phyloP scores from a whole-genome alignment of 1,140 invertebrate species.

The Paralvinella palmiformis region DNA sequence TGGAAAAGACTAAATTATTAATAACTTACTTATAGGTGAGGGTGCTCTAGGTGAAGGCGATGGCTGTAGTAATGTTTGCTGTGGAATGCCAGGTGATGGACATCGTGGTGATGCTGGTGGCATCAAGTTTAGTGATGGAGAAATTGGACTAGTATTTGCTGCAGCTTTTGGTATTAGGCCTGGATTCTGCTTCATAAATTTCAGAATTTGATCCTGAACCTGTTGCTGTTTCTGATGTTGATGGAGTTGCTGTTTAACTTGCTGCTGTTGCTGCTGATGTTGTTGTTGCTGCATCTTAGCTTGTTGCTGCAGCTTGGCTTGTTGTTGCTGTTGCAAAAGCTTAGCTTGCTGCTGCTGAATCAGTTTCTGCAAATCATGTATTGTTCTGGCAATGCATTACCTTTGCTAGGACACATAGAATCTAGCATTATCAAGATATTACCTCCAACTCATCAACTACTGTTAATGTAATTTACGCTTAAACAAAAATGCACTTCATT shows the following conservation, averaged over 20 bases:
- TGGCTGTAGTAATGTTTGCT: conserved; percentile 34
- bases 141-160: conserved; percentile 9
- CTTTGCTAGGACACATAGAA: no score
- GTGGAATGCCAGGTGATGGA: conserved; percentile 23
- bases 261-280: conserved; percentile 36
- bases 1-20: no score
- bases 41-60: conserved; percentile 40
- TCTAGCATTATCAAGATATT: no score
- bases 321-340: conserved; percentile 9
- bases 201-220: conserved; percentile 21
- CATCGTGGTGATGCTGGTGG: conserved; percentile 20
- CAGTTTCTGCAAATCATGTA: background rate
- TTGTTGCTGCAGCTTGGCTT: conserved; percentile 2
- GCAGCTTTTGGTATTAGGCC: conserved; percentile 43
- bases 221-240: conserved; percentile 68
- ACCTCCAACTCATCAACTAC: no score
- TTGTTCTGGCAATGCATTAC: no score
- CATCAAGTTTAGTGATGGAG: conserved; percentile 29
- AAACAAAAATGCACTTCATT: no score
- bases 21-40: conserved; percentile 47
- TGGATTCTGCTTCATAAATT: conserved; percentile 41
- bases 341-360: background rate
- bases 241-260: conserved; percentile 61
- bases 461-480: no score
- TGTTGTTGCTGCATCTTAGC: conserved; percentile 25